phyloP scores from a whole-genome alignment of 2,888 invertebrate genomes.

The Volucella bombylans region DNA sequence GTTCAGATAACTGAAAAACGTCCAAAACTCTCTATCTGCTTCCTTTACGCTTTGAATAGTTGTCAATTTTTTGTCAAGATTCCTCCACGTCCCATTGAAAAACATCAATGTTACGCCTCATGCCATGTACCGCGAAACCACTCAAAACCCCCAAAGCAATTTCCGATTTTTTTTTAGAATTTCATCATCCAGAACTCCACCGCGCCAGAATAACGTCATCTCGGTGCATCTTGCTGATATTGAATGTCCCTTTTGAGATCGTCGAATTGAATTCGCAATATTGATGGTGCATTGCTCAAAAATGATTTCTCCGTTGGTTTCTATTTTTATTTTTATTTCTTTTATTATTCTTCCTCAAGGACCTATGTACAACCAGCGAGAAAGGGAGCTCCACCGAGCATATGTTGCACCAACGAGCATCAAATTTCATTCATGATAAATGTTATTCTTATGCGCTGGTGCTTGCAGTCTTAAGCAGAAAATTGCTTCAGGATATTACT shows the following conservation, averaged over 20 bases:
- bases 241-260: conserved; percentile 29
- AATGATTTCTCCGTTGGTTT: conserved; percentile 8
- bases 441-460: conserved; percentile 23
- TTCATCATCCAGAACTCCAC: too few relatives aligned
- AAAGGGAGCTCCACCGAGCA: not conserved
- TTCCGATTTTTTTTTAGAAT: too few relatives aligned
- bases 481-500: conserved; percentile 51
- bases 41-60: too few relatives aligned
- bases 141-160: too few relatives aligned
- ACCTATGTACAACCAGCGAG: not conserved
- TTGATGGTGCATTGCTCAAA: conserved; percentile 9
- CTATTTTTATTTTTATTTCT: too few relatives aligned
- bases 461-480: conserved; percentile 32
- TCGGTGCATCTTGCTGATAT: not conserved
- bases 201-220: too few relatives aligned
- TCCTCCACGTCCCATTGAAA: too few relatives aligned
- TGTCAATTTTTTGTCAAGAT: too few relatives aligned
- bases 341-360: not conserved
- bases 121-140: too few relatives aligned
- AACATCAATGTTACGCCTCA: too few relatives aligned
- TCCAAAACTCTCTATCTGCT: too few relatives aligned
- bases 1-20: too few relatives aligned
- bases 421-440: conserved; percentile 56
- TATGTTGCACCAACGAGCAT: conserved; percentile 10
- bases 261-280: conserved; percentile 31